Percentiles rank a stretch among this genome's conserved stretches.
phyloP scores from a whole-genome alignment of 2,888 invertebrate genomes.

The Leptothorax acervorum region DNA sequence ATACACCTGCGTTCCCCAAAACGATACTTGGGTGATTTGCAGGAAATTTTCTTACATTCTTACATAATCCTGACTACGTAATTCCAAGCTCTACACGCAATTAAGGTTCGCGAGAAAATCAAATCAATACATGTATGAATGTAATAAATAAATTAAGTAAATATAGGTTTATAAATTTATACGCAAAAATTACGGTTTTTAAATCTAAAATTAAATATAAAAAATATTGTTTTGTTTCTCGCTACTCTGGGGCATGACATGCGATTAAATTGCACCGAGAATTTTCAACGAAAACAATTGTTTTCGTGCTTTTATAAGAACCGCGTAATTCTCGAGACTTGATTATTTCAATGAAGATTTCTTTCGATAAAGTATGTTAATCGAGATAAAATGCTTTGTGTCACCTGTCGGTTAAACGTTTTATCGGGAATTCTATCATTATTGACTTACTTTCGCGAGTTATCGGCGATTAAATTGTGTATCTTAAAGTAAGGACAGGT shows the following conservation, averaged over 20 bases:
- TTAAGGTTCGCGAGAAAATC: background rate
- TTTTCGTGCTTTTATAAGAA: constrained; percentile 2
- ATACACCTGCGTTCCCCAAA: constrained; percentile 59
- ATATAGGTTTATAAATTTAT: background rate
- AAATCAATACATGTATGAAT: background rate
- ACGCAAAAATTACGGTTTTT: background rate
- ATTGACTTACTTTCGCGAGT: constrained; percentile 14
- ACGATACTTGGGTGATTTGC: background rate
- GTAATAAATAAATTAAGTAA: constrained; percentile 1
- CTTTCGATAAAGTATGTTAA: constrained; percentile 46
- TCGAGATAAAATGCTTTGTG: constrained; percentile 39
- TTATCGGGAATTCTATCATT: constrained; percentile 35
- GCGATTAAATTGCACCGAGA: background rate
- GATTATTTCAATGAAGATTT: constrained; percentile 49
- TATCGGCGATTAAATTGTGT: constrained; percentile 24
- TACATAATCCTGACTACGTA: background rate
- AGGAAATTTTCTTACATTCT: background rate
- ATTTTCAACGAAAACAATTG: background rate
- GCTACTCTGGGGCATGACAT: background rate
- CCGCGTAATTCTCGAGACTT: background rate
- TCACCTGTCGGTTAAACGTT: constrained; percentile 23
- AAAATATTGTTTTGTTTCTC: constrained; percentile 3
- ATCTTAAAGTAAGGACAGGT: background rate
- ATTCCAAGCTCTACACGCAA: background rate
- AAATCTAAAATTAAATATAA: background rate